These are phyloP conservation scores for Coregonus suidteri DNA, from an alignment of 2,797 vertebrate genomes.

Conservation along the genomic window DNA sequence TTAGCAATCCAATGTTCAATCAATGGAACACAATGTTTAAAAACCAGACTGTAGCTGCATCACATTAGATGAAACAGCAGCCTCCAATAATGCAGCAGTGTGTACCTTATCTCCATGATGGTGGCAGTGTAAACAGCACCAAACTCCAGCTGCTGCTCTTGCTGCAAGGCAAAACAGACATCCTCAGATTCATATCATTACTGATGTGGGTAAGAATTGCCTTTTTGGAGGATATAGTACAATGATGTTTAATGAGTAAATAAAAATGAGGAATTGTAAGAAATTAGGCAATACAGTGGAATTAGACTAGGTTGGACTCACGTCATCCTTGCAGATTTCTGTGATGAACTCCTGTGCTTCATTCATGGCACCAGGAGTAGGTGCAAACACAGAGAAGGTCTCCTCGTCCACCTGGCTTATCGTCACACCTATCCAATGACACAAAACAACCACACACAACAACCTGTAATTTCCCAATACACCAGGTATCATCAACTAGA, in stretches of 20 bases:
- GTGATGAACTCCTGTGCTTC: constrained; percentile 92
- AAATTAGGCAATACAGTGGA: no score
- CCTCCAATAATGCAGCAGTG: not conserved
- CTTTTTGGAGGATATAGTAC: not conserved
- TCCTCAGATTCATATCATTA: not conserved
- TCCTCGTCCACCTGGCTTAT: constrained; percentile 95
- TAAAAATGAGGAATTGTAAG: not conserved
- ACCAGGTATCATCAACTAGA: not conserved
- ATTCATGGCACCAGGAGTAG: constrained; percentile 90
- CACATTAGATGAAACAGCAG: not conserved
- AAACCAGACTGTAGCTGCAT: not conserved
- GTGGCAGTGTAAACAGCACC: constrained; percentile 93
- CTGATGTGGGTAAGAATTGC: not conserved
- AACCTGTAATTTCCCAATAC: not conserved
- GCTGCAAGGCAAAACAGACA: constrained; percentile 72
- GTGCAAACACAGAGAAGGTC: constrained; percentile 93
- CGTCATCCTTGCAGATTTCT: constrained; percentile 94
- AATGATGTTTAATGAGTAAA: not conserved
- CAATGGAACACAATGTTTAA: no score
- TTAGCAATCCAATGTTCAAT: not conserved
- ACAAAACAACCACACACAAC: not conserved
- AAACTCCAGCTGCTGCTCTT: constrained; percentile 94
- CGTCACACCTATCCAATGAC: constrained; percentile 82
- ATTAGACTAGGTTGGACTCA: constrained; percentile 64
- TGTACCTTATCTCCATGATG: constrained; percentile 91